Evolutionary conservation across 53 echinoderm and acorn worm species (phyloP), one percentile per base, ranked within the genome.

Genomic region (Zoroaster sp.): DNA sequence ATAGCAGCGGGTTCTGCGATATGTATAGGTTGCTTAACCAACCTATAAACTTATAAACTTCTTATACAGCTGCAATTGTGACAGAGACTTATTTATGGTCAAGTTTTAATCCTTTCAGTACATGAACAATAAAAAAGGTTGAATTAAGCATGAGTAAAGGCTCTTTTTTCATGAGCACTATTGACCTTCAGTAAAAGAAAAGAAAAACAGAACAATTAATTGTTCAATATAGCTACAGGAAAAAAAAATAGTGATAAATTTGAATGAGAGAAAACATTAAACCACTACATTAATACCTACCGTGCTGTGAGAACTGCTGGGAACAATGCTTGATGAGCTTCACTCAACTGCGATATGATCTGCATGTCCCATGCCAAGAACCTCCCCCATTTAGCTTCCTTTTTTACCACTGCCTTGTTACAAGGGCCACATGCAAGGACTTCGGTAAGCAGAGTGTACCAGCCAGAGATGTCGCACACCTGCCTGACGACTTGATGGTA

Each of bases 381-480:
- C 32, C 93, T 44, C 49, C 88, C 90, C 28, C 73, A 33, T 14
- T 75, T 40, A 28, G 66, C 66, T 39, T 68, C 78, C 68, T 68
- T 77, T 44, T 28, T 74, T 28, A 2, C 1, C 4, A 75, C 86
- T 63, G 91, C 86, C 83, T 86, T 91, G 74, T 83, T 86, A 55
- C 91, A 89, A 14, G 93, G 83, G 69, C 76, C 59, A 83, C 89
- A 93, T 23, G 80, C 31, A 34, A 93, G 89, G 25, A 93, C 93
- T 74, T 93, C 93, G 34, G 83, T 92, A 0, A 92, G 75, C 92
- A 88, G 79, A 34, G 81, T 72, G 49, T 92, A 88, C 92, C 92
- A 92, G 35, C 73, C 82, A 54, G 88, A 73, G 34, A 71, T 63
- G 31, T 88, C 88, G 15, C 88, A 92, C 6, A 92, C 47, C 17